A percentile compares a stretch with the other conserved stretches of the same genome.
phyloP scores from a whole-genome alignment of 2,797 vertebrate genomes.

The Dendrocincla tyrannina region DNA sequence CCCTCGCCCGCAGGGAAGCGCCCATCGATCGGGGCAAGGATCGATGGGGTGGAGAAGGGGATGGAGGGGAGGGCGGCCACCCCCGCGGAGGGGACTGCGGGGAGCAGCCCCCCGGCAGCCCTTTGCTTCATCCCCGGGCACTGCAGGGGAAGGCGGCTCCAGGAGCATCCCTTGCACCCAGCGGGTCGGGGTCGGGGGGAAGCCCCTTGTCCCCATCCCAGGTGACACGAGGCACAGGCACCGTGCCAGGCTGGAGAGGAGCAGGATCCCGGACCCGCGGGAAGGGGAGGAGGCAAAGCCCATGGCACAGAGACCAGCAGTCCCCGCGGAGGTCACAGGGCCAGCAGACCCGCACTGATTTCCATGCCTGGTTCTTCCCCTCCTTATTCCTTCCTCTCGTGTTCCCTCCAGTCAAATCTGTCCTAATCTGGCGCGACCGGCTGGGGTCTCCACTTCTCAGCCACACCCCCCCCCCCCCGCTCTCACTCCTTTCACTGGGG shows the following conservation, averaged over 20 bases:
- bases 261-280: no score
- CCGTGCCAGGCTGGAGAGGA: not conserved
- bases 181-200: rapidly evolving
- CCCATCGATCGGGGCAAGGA: conserved; percentile 18
- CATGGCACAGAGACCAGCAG: not conserved
- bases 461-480: not conserved
- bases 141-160: not conserved
- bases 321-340: not conserved
- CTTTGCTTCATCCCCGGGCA: not conserved
- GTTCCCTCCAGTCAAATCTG: not conserved
- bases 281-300: not conserved
- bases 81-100: not conserved
- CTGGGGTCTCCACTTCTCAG: conserved; percentile 6
- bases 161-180: not conserved
- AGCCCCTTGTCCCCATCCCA: not conserved
- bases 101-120: not conserved
- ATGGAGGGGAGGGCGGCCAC: not conserved
- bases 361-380: not conserved
- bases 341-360: not conserved
- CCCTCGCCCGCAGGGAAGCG: conserved; percentile 17
- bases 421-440: conserved; percentile 4
- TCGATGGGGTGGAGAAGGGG: not conserved
- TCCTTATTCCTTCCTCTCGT: not conserved
- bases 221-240: not conserved
- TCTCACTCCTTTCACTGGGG: conserved; percentile 16